phyloP scores from a whole-genome alignment of 2,113 vertebrate species.

The Tor tambroides region DNA sequence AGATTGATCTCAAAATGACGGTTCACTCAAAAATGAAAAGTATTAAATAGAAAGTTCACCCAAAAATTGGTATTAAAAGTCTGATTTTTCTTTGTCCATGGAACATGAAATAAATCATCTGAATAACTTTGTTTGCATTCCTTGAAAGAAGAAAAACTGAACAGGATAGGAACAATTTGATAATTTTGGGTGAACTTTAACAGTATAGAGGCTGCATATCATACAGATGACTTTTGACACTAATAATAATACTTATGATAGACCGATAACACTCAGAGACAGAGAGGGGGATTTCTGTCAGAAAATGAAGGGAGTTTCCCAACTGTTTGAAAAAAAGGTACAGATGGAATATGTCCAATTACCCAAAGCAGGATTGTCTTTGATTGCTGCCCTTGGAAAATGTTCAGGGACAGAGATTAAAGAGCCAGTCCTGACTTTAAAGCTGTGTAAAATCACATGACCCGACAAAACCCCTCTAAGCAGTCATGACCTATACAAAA shows the following conservation, averaged over 20 bases:
- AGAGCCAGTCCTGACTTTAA: conserved; percentile 65
- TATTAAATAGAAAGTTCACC: neutral
- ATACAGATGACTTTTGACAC: conserved; percentile 11
- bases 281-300: conserved; percentile 52
- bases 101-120: neutral
- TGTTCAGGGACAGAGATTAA: conserved; percentile 55
- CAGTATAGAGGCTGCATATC: neutral
- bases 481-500: conserved; percentile 43
- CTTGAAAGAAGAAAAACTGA: neutral
- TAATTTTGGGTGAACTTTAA: conserved; percentile 9
- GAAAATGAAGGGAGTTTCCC: conserved; percentile 54
- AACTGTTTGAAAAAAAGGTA: conserved; percentile 37
- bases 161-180: neutral
- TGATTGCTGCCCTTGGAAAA: conserved; percentile 52
- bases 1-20: neutral
- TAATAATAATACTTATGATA: conserved; percentile 32
- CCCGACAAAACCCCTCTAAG: conserved; percentile 55
- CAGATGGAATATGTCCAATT: conserved; percentile 48
- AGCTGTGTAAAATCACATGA: conserved; percentile 67
- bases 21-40: neutral
- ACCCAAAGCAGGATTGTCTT: conserved; percentile 39
- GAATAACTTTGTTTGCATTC: neutral
- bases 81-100: neutral
- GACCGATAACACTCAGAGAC: neutral
- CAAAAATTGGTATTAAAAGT: neutral